Evolutionary conservation across 2,888 invertebrate species (phyloP), one percentile per base, ranked within the genome.

Genomic region (Noctuana brunneofusca): DNA sequence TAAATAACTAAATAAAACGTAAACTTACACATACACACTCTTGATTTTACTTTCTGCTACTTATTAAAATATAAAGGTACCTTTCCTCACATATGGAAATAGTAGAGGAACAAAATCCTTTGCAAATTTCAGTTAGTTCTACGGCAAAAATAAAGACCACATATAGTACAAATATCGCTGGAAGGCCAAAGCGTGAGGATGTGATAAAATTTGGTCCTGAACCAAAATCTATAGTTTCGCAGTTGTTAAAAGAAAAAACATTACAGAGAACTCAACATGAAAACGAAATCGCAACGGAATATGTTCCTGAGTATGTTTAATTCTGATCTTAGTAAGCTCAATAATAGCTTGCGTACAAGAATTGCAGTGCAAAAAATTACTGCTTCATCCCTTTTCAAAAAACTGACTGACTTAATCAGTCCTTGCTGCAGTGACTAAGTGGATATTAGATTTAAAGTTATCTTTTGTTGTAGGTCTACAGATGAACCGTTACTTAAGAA

Each of bases 401-500:
- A n/a, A n/a, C n/a, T n/a, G n/a, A n/a, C n/a, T n/a, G n/a, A n/a
- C n/a, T n/a, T n/a, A n/a, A n/a, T n/a, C n/a, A n/a, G n/a, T n/a
- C n/a, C n/a, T n/a, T n/a, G n/a, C 8, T 27, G 8, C 27, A 27
- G 8, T 27, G 4, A 5, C 8, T 27, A 27, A 27, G 8, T 5
- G 27, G n/a, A n/a, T n/a, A n/a, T n/a, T n/a, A 24, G 24, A 24
- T 32, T 32, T 4, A 32, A 32, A 3, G 2, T n/a, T 3, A 49
- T 27, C 53, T 65, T 65, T 65, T 63, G 65, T 82, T 80, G 63
- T 76, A 87, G 86, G 64, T 74, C 70, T 65, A 67, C 83, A 71
- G 87, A 85, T 75, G 83, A 83, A 69, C 86, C 86, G 50, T 87
- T 89, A 67, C 80, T 87, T 56, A 78, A 83, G 63, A 81, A 87